Evolutionary conservation across 1,140 invertebrate genomes (phyloP), one percentile per base, ranked within the genome.

Genomic region (Brachionus calyciflorus): DNA sequence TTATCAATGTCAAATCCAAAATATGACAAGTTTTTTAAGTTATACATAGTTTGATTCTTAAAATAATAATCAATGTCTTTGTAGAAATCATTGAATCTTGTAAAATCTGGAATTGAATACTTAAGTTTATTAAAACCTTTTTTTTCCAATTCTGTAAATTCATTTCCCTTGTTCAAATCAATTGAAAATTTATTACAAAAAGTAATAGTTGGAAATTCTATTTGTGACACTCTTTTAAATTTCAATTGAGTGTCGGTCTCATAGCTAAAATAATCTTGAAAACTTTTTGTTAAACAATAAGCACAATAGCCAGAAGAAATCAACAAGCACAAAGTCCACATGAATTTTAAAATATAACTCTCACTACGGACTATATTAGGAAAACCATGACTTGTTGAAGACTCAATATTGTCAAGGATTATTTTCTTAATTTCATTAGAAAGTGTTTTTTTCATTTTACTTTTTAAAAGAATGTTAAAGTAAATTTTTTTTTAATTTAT

Each of bases 171-270:
- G 17, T 60, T 33, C 4, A 37, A 5, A 19, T 60, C 37, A 0
- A 60, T 33, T 37, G 55, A 17, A 41, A 33, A 33, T 60, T 37
- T 40, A 30, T 60, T 60, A 65, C 60, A 65, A 65, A 65, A 65
- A 3, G 60, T 41, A 1, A 65, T 21, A 5, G 21, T 44, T 44
- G 60, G 60, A 44, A 65, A 65, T 44, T 65, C 7, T 1, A 65
- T 65, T 12, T 24, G 21, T 14, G 37, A 21, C 33, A 44, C 19
- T 65, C 60, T 65, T n/a, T 65, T 5, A 44, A 14, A 24, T 14
- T 19, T 65, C 21, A 65, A 30, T 44, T 46, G 40, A 12, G 21
- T 65, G 37, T 46, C 44, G 12, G 30, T n/a, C 12, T 65, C 41
- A 65, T 26, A 65, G n/a, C 41, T 24, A 14, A 65, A 44, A 44